A percentile compares a stretch with the other conserved stretches of the same genome.
phyloP scores from a whole-genome alignment of 2,113 vertebrate species.

The Corythornis cristatus region DNA sequence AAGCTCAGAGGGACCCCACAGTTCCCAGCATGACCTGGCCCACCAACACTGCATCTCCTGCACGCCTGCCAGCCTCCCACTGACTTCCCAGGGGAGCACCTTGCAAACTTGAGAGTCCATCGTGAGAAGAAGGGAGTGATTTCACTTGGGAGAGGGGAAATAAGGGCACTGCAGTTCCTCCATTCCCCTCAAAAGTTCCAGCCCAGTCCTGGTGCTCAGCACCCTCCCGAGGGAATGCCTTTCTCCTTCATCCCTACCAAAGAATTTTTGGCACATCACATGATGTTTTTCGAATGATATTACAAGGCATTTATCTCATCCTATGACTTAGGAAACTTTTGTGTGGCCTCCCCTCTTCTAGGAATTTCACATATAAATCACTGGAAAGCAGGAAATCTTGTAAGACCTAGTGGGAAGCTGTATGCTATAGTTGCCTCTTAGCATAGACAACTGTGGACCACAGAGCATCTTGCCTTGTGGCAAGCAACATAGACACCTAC shows the following conservation, averaged over 20 bases:
- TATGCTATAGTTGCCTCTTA: neutral
- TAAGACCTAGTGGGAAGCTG: neutral
- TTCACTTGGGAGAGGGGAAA: neutral
- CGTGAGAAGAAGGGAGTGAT: rapidly evolving
- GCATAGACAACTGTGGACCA: neutral
- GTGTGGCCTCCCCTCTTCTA: neutral
- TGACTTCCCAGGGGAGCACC: neutral
- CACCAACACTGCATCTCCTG: neutral
- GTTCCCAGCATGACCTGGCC: neutral
- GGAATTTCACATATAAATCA: conserved; percentile 30
- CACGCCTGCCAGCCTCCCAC: neutral
- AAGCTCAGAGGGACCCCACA: neutral
- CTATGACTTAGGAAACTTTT: neutral
- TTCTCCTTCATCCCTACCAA: neutral
- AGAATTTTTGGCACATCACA: neutral
- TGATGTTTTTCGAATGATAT: neutral
- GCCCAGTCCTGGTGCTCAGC: neutral
- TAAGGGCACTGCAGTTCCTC: neutral
- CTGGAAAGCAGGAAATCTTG: neutral
- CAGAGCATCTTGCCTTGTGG: neutral
- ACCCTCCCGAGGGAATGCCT: neutral
- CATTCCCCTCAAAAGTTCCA: rapidly evolving
- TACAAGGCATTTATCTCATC: neutral
- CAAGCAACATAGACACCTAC: neutral
- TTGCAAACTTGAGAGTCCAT: rapidly evolving